Base-by-base conservation (phyloP, 2,797 vertebrate genomes). In the Pipistrellus pipistrellus region DNA sequence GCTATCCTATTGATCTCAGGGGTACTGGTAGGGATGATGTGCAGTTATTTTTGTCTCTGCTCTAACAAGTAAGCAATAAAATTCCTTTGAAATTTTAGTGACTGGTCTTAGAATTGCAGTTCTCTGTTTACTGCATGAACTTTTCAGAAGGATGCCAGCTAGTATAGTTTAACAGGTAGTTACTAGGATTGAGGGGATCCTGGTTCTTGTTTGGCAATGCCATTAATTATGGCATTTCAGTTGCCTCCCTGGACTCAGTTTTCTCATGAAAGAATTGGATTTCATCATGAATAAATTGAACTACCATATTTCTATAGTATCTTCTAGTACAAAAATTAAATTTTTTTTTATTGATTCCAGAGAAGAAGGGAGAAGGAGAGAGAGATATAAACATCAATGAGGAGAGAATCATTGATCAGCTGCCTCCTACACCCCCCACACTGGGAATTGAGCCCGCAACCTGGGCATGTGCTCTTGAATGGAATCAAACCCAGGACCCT, bases 241-340 rank as follows among this genome's bases (percentile, higher is more conserved):
- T 77, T 80, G 53, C 72, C 18, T 96, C 18, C 25, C n/a, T 81
- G 44, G n/a, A 88, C 38, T 89, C 1, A 0, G n/a, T 73, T 94
- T 91, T 89, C 68, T 93, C 62, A 8, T 44, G 18, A 57, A 91
- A 62, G 23, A 59, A 59, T 81, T 64, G 2, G 4, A 41, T 92
- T 90, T 84, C 35, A 21, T 92, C 27, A 10, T 90, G 69, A 95
- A 94, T 80, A 44, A 92, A 64, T 85, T 23, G 53, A 78, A 32
- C 59, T 66, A 72, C 0, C 8, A 85, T 44, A 38, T 90, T 68
- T 78, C 78, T 85, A 2, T 78, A 76, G 68, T 85, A 17, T 71
- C 48, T 85, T 85, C 48, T 69, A 25, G 23, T 35, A 66, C n/a
- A 95, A 30, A 83, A 32, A 55, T 44, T 20, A 21, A 55, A 20